These are phyloP conservation scores for Dicranocentrus wangi DNA, from an alignment of 2,888 invertebrate genomes.

Conservation along the genomic window DNA sequence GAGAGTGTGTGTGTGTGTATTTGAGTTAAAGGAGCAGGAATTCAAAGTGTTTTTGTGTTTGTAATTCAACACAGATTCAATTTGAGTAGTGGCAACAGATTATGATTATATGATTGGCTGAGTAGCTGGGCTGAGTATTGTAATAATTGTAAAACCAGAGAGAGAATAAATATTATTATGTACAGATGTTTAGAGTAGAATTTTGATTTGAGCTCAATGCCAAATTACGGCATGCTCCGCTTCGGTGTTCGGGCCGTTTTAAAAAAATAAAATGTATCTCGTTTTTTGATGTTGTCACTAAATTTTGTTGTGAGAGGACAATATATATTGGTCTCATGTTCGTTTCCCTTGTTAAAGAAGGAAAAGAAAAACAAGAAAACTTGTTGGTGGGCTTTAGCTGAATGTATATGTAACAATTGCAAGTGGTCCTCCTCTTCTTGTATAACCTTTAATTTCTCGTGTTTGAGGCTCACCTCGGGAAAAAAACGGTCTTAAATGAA, in stretches of 20 bases:
- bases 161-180: too few relatives aligned
- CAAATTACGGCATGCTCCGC: too few relatives aligned
- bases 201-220: too few relatives aligned
- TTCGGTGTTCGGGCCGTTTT: too few relatives aligned
- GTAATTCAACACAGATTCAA: conserved; percentile 33
- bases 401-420: conserved; percentile 16
- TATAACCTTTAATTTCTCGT: conserved; percentile 53
- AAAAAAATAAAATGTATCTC: too few relatives aligned
- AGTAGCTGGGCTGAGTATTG: too few relatives aligned
- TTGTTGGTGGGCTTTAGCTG: conserved; percentile 56
- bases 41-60: conserved; percentile 19
- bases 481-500: too few relatives aligned
- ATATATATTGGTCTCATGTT: not conserved
- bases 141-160: too few relatives aligned
- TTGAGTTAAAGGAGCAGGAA: not conserved
- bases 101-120: conserved; percentile 7
- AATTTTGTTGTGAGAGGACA: not conserved
- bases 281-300: not conserved
- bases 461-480: conserved; percentile 57
- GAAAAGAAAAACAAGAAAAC: conserved; percentile 14
- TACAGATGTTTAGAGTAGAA: conserved; percentile 13
- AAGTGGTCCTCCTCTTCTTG: conserved; percentile 12
- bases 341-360: not conserved
- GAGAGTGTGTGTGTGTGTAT: not conserved
- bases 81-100: conserved; percentile 33